A percentile compares a stretch with the other conserved stretches of the same genome.
These are phyloP conservation scores for Scomber japonicus DNA, from an alignment of 2,113 vertebrate genomes.

Conservation along the genomic window DNA sequence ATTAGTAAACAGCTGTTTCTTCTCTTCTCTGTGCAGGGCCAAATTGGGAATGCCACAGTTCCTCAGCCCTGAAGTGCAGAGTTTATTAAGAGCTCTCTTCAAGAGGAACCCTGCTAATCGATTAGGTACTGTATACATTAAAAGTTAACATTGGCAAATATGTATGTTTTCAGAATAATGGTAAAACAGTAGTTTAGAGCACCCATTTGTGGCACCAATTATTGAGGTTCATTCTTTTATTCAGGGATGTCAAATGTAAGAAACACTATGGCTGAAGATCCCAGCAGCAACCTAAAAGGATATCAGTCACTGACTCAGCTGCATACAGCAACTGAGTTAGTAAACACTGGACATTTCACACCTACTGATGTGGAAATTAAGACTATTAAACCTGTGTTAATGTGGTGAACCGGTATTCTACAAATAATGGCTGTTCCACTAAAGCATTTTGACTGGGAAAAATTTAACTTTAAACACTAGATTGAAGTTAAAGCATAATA, in stretches of 20 bases:
- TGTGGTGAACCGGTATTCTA: neutral
- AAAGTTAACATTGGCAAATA: neutral
- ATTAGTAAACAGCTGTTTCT: conserved; percentile 2
- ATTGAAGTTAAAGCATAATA: neutral
- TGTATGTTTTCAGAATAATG: neutral
- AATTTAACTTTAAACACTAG: neutral
- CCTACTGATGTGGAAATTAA: no score
- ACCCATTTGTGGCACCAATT: neutral
- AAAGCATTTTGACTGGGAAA: neutral
- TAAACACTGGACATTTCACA: neutral
- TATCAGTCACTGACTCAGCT: neutral
- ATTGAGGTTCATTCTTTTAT: neutral
- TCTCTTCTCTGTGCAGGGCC: conserved; percentile 76
- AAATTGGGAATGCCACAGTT: conserved; percentile 90
- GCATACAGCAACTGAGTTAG: neutral
- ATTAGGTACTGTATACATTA: conserved; percentile 76
- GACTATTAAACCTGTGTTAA: neutral
- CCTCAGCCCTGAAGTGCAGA: conserved; percentile 88
- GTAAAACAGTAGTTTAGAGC: neutral
- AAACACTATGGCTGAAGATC: neutral
- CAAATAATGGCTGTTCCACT: neutral
- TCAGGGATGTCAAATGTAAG: neutral
- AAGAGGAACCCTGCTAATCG: conserved; percentile 88
- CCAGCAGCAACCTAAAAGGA: neutral
- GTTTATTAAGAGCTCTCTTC: conserved; percentile 87